These are phyloP conservation scores for Pristionchus maxplancki DNA, from an alignment of 2,888 invertebrate genomes.

Conservation along the genomic window DNA sequence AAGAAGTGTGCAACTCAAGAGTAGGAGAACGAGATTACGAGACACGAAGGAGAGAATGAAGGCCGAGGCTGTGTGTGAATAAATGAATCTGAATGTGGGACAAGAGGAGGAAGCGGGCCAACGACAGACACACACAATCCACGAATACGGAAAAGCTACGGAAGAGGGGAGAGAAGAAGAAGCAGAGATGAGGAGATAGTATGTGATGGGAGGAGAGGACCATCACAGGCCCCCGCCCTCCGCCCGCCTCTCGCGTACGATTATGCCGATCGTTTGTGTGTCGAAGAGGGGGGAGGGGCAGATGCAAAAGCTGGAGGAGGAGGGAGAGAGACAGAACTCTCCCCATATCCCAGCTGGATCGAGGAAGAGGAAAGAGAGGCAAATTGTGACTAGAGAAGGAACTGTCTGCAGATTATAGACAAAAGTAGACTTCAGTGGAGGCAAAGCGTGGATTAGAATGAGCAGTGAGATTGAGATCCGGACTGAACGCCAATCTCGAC, in stretches of 20 bases:
- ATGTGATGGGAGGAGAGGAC: constrained; percentile 32
- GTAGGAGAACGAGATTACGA: constrained; percentile 25
- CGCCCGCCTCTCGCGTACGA: neutral
- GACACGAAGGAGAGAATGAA: neutral
- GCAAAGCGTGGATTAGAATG: neutral
- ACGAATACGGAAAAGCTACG: constrained; percentile 15
- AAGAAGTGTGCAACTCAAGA: constrained; percentile 6
- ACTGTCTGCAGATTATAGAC: neutral
- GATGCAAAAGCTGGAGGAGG: constrained; percentile 25
- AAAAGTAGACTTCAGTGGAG: neutral
- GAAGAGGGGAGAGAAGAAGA: neutral
- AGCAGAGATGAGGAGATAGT: constrained; percentile 30
- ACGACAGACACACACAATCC: constrained; percentile 10
- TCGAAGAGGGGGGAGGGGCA: constrained; percentile 26
- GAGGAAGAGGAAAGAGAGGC: constrained; percentile 39
- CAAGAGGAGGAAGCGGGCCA: neutral
- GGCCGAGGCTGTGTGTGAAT: constrained; percentile 30
- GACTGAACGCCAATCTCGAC: neutral
- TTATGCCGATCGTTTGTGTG: constrained; percentile 48
- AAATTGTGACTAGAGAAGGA: constrained; percentile 21
- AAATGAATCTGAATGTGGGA: constrained; percentile 29
- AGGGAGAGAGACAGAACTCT: neutral
- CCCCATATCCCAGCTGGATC: constrained; percentile 6
- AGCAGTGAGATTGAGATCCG: neutral
- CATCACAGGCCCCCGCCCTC: neutral